Evolutionary conservation across 2,797 vertebrate genomes (phyloP).

Genomic region (Clarias pachynema): DNA sequence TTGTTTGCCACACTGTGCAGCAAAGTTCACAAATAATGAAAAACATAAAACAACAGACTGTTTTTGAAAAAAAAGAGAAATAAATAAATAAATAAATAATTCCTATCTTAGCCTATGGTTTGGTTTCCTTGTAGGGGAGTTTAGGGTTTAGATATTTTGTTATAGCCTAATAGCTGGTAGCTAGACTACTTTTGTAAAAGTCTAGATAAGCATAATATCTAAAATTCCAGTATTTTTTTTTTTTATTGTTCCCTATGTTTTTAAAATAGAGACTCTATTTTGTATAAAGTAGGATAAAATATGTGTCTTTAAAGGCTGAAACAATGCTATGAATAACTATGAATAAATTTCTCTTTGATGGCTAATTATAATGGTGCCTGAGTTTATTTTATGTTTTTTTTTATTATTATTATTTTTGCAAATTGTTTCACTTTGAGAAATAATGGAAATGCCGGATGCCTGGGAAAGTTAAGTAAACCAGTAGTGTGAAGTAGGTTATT

Average conservation of each 20-base stretch:
- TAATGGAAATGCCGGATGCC: not conserved
- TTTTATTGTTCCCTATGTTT: conserved; percentile 41
- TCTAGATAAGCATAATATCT: conserved; percentile 25
- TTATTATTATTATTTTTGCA: not conserved
- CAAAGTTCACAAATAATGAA: not conserved
- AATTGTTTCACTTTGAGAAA: not conserved
- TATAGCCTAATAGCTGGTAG: conserved; percentile 34
- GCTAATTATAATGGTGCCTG: not conserved
- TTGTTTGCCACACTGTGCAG: not conserved
- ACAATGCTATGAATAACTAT: conserved; percentile 18
- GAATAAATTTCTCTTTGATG: conserved; percentile 29
- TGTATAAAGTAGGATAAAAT: conserved; percentile 47
- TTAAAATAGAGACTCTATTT: conserved; percentile 56
- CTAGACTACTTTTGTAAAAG: conserved; percentile 35
- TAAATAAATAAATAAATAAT: too few species aligned
- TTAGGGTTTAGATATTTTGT: conserved; percentile 27
- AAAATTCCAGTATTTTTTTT: conserved; percentile 30
- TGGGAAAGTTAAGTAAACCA: not conserved
- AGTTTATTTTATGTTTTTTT: not conserved
- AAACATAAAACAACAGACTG: not conserved
- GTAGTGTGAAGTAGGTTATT: not conserved
- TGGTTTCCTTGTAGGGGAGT: conserved; percentile 35
- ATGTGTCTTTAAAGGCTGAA: conserved; percentile 38
- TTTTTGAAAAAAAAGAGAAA: not conserved
- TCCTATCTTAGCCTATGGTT: conserved; percentile 21